Base-by-base conservation (phyloP, 2,113 vertebrate species). In the Cryptotis parvus region DNA sequence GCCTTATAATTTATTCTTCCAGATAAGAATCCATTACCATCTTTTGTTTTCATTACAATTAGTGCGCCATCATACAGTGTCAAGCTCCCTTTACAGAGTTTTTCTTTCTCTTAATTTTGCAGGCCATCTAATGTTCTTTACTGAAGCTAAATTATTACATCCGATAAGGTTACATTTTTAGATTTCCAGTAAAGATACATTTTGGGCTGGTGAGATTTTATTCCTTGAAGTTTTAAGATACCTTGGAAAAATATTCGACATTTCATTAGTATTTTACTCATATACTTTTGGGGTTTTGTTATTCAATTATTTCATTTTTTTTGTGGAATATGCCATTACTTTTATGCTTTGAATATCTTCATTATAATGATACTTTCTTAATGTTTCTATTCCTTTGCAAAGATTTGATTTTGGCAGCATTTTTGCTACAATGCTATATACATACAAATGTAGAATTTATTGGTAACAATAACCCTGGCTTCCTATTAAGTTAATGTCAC, bases 241-340 rank as follows among this genome's bases (percentile, higher is more conserved):
- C 35, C 68, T 41, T 69, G 37, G 14, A 78, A 65, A 41, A 65
- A 76, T 79, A 58, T 76, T 58, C 61, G 65, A 77, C 33, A 85
- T 93, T 91, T 86, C 11, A 58, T 45, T 69, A 43, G 45, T 49
- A 49, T 49, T 49, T 49, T 49, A 10, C 45, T 49, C 45, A n/a
- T 92, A 75, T 4, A 49, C 61, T 92, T 29, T 73, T 77, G 29
- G 33, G 33, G 61, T 74, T 90, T 91, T 94, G 3, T 79, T 94
- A 31, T 72, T 73, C 84, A 9, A 1, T 86, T 7, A 92, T 7
- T 9, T 74, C 49, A 92, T 86, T 66, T 88, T 22, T n/a, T n/a
- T n/a, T n/a, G n/a, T 84, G 37, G 88, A 93, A 49, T 1, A 7
- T 76, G 80, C 33, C 22, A 61, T 65, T 88, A 69, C 37, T 37